These are phyloP conservation scores for Pangasius mekongensis DNA, from an alignment of 2,797 vertebrate genomes.

Conservation along the genomic window DNA sequence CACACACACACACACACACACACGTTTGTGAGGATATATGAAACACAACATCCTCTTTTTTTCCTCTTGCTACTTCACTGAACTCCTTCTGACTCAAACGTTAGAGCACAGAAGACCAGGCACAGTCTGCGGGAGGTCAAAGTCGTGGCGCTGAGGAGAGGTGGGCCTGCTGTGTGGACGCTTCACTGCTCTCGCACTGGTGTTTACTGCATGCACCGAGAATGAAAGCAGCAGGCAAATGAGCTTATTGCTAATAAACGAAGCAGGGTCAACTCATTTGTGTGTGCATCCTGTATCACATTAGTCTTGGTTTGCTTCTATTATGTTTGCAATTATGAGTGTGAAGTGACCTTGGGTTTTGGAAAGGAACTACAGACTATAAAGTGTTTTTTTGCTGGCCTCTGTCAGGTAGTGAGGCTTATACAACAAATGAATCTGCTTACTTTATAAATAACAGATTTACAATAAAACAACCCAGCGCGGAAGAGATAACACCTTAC, in stretches of 20 bases:
- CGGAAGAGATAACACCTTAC: neutral
- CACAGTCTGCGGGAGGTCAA: constrained; percentile 19
- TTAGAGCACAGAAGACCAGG: neutral
- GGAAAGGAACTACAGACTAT: neutral
- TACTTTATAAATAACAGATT: neutral
- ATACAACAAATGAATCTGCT: neutral
- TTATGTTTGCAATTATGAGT: constrained; percentile 29
- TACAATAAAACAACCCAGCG: neutral
- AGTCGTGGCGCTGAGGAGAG: neutral
- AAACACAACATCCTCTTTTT: neutral
- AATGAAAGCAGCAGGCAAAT: constrained; percentile 21
- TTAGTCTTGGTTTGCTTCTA: constrained; percentile 33
- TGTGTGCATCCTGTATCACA: constrained; percentile 30
- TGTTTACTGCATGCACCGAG: constrained; percentile 23
- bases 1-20: neutral
- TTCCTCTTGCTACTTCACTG: neutral
- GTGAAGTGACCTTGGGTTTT: constrained; percentile 18
- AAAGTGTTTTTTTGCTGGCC: neutral
- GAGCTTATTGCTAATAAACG: constrained; percentile 29
- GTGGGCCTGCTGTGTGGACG: constrained; percentile 22
- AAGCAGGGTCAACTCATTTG: constrained; percentile 28
- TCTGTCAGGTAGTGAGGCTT: neutral
- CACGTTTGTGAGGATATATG: neutral
- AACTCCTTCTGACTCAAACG: neutral
- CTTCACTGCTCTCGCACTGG: neutral